Evolutionary conservation across 2,797 vertebrate species (phyloP), one percentile per base, ranked within the genome.

Genomic region (Cynodonichthys magdalenae): DNA sequence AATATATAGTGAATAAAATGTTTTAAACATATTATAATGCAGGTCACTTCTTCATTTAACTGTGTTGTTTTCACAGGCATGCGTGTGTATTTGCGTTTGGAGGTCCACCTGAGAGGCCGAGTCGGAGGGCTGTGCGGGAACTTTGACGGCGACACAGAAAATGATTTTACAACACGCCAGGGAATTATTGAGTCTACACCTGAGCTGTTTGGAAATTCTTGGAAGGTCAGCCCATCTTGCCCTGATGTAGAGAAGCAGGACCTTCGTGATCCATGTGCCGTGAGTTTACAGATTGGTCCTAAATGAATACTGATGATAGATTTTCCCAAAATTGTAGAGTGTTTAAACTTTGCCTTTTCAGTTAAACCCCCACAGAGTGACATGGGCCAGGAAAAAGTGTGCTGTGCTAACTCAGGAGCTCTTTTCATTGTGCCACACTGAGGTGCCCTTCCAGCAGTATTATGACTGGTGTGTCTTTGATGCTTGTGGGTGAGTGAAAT

Each of bases 381-480:
- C 82, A 0, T 97, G 97, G 96, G 95, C 96, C 3, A 92, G 88
- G 70, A 91, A 90, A 58, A 93, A 75, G 29, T 97, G 96, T 15
- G 77, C 88, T 1, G 46, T 93, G 12, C 77, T 98, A 62, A 86
- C 87, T 0, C 95, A 95, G 86, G 82, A 84, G 0, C 88, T 94
- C 6, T 97, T 97, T 31, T 82, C 89, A 2, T 62, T 1, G 0
- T 97, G 96, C 71, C 96, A 96, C 0, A 1, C 83, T 0, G 92
- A 93, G 58, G 93, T 96, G 20, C 90, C 95, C 0, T 94, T 92
- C 9, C 95, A 96, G 86, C 94, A 88, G 82, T 94, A 93, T 87
- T 95, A 96, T 0, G 94, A 96, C 75, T 95, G 94, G 95, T 97
- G 96, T 86, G 83, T 97, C 88, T 95, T 95, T 28, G 95, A 96